Base-by-base conservation (phyloP, 2,888 invertebrate genomes). In the Scotopteryx bipunctaria region DNA sequence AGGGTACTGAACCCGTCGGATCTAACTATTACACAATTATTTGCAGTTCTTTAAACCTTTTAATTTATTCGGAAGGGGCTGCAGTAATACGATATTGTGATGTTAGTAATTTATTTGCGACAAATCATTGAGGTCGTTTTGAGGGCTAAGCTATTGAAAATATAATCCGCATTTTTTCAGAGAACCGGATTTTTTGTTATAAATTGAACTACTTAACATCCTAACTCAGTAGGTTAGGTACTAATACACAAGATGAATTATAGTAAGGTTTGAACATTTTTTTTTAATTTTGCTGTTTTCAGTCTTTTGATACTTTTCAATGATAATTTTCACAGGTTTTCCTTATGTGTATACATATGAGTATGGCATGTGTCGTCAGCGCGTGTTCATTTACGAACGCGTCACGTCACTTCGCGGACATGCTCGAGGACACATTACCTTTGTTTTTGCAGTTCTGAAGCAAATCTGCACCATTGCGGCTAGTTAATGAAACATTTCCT, bases 101-200 rank as follows among this genome's bases (percentile, higher is more conserved):
- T 72, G 71, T 64, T 52, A 57, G 66, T 70, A 64, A 81, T 83
- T 82, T 78, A 78, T 77, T 78, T 64, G 74, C 80, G 61, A 83
- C 81, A 76, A 79, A 78, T 82, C 40, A 45, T 35, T 49, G 33
- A 32, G 43, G 21, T 40, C 19, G 23, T 25, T 38, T 35, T 25
- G 14, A 45, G 42, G 53, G 38, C 17, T 11, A 19, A 9, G 16
- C 32, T 31, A 6, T 14, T 21, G 5, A 43, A 25, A 19, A 31
- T 3, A 23, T 23, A 42, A 11, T 27, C 4, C 9, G 27, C 4
- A 27, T 27, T 9, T 27, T 27, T 9, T 27, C n/a, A n/a, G 27
- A 27, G 9, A 27, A 11, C 27, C 11, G 4, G 27, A 11, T 27
- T 25, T 25, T n/a, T n/a, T n/a, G n/a, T n/a, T n/a, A n/a, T n/a